Evolutionary conservation across 2,888 invertebrate species (phyloP), one percentile per base, ranked within the genome.

Genomic region (Crocallis elinguaria): DNA sequence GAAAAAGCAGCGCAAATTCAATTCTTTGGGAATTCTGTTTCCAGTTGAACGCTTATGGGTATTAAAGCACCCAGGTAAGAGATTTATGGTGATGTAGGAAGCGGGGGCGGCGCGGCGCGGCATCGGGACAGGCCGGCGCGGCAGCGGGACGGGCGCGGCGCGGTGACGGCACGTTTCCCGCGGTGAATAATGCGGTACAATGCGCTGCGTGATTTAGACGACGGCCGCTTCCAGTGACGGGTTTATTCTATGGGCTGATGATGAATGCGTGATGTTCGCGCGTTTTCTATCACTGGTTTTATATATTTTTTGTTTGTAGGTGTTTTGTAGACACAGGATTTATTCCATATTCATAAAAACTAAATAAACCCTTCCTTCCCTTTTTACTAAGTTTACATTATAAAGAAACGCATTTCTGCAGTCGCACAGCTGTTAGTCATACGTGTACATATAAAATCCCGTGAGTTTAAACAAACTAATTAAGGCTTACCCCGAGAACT

Each of bases 181-280:
- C 25, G 39, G 39, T 17, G 25, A 64, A 60, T 66, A 69, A 57
- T 56, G 52, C 55, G 53, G 50, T 57, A 55, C 57, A 58, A 52
- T 57, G 61, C 62, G 51, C 25, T 37, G 49, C 56, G 57, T 67
- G 71, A 73, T 73, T 66, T 66, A 71, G 66, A 36, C 48, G 14
- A n/a, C 38, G 23, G 38, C 48, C 48, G 51, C 44, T 35, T 49
- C 49, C 55, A 33, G 51, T 61, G 67, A 60, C 60, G 57, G 53
- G 55, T 61, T 54, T 46, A 59, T 50, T 67, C 55, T 38, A 56
- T 41, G 50, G 27, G 33, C 44, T 30, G 41, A 50, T 60, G 53
- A 60, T 50, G 57, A 38, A 57, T 50, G 57, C 14, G 35, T 16
- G 36, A 23, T 21, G 41, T 14, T 35, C 13, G 19, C 21, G 27